A percentile compares a stretch with the other conserved stretches of the same genome.
Conservation (phyloP, 2,113 vertebrate genomes). For the Nothobranchius furzeri region DNA sequence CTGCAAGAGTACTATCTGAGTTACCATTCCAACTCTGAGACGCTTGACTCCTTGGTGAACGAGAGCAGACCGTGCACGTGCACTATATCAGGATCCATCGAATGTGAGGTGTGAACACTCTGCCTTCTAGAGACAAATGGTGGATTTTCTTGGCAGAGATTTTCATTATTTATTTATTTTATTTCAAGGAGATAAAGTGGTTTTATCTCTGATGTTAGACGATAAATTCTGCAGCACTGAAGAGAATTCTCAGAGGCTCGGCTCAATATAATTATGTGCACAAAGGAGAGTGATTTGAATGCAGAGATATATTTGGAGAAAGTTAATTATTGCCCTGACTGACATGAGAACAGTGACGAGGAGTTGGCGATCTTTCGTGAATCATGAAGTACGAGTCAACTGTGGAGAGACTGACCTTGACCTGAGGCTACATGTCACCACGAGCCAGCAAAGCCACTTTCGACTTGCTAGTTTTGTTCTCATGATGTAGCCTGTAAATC, state of each 20-base stretch:
- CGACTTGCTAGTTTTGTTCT: constrained; percentile 33
- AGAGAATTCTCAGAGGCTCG: constrained; percentile 35
- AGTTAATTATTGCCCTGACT: constrained; percentile 56
- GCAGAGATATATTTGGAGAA: constrained; percentile 46
- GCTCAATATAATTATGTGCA: constrained; percentile 50
- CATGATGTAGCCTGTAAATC: constrained; percentile 41
- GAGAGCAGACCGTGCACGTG: constrained; percentile 94
- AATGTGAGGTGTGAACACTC: constrained; percentile 94
- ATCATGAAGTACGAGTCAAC: constrained; percentile 8
- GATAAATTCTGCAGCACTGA: constrained; percentile 45
- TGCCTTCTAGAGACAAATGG: constrained; percentile 68
- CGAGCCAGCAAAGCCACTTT: constrained; percentile 46
- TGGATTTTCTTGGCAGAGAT: constrained; percentile 7
- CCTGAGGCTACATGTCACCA: constrained; percentile 24
- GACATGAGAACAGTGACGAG: constrained; percentile 26
- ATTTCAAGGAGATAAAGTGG: constrained; percentile 81
- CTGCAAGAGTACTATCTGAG: constrained; percentile 98
- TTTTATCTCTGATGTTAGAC: constrained; percentile 54
- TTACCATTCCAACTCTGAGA: constrained; percentile 95
- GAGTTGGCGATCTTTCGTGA: constrained; percentile 13
- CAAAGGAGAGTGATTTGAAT: constrained; percentile 31
- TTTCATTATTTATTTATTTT: constrained; percentile 9
- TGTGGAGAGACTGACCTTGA: constrained; percentile 34
- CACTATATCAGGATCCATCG: constrained; percentile 96
- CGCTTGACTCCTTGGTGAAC: constrained; percentile 92